These are phyloP conservation scores for Probaryconus sp. DNA, from an alignment of 1,140 invertebrate genomes.

Conservation along the genomic window DNA sequence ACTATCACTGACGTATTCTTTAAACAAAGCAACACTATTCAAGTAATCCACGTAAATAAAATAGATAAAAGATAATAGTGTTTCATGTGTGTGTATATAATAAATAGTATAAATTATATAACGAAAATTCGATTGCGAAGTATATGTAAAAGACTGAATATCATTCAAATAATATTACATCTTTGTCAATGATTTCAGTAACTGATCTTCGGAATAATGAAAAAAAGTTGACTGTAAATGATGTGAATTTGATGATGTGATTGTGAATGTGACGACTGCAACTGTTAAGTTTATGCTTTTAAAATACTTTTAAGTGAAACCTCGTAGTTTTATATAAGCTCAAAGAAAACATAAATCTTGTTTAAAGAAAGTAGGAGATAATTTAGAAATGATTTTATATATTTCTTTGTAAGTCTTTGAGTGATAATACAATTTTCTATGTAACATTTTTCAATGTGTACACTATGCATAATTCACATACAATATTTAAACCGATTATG, in stretches of 20 bases:
- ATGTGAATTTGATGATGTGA: constrained; percentile 13
- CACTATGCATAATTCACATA: constrained; percentile 34
- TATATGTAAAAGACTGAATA: constrained; percentile 51
- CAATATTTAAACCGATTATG: constrained; percentile 32
- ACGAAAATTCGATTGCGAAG: constrained; percentile 26
- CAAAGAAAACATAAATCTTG: constrained; percentile 22
- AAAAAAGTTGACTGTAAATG: constrained; percentile 31
- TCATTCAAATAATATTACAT: constrained; percentile 33
- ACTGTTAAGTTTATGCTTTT: constrained; percentile 19
- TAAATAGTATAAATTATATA: constrained; percentile 31
- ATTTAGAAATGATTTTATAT: constrained; percentile 7
- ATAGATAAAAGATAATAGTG: constrained; percentile 40
- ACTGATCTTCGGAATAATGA: constrained; percentile 19
- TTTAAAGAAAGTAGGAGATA: constrained; percentile 13
- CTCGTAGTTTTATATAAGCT: constrained; percentile 42
- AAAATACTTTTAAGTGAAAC: constrained; percentile 3
- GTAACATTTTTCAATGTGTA: constrained; percentile 38
- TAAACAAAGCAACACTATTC: constrained; percentile 14
- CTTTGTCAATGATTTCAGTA: constrained; percentile 37
- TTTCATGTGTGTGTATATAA: constrained; percentile 47
- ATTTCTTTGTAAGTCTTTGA: constrained; percentile 30
- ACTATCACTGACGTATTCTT: too few species aligned
- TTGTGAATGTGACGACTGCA: constrained; percentile 10
- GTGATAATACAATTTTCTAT: constrained; percentile 36
- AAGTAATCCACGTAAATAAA: constrained; percentile 14